phyloP scores from a whole-genome alignment of 2,797 vertebrate genomes.

The Agapornis canus region DNA sequence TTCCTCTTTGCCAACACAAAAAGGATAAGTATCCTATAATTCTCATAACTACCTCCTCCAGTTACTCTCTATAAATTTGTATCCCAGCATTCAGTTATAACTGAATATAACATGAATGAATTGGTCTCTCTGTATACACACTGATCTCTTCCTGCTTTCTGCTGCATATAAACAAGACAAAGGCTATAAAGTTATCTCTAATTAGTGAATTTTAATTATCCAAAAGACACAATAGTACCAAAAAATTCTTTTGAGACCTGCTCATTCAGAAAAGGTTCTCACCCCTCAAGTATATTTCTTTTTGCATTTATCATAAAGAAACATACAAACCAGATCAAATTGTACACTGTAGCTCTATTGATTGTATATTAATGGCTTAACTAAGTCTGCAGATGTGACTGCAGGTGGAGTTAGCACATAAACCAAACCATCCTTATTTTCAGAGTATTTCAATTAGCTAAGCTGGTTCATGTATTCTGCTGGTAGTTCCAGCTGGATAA shows the following conservation, averaged over 20 bases:
- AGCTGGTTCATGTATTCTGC: neutral
- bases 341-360: neutral
- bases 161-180: neutral
- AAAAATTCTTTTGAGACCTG: neutral
- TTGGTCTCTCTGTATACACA: neutral
- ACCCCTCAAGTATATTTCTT: fast-evolving
- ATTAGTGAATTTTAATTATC: neutral
- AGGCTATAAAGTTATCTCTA: neutral
- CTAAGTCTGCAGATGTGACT: neutral
- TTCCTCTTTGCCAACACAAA: neutral
- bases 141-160: neutral
- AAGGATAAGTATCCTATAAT: neutral
- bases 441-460: neutral
- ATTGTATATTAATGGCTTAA: neutral
- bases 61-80: neutral
- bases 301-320: neutral
- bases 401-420: neutral
- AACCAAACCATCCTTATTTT: neutral
- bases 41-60: neutral
- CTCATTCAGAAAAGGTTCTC: neutral
- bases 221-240: neutral
- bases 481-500: neutral
- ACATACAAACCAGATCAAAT: neutral
- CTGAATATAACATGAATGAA: neutral
- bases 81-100: neutral